These are phyloP conservation scores for Meteorus cinctellus DNA, from an alignment of 2,888 invertebrate species.

Conservation along the genomic window DNA sequence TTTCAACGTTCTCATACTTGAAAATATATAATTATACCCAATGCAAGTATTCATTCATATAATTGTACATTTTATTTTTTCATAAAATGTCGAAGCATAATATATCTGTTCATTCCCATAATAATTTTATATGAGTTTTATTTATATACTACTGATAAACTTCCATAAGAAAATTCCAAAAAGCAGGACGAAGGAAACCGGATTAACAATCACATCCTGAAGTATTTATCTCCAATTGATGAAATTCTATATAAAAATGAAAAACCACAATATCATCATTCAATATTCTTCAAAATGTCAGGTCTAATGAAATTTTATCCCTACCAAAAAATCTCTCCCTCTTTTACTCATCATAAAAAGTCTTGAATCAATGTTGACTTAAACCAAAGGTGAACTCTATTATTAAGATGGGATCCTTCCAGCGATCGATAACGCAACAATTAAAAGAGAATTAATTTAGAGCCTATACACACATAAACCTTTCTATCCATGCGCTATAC, in stretches of 20 bases:
- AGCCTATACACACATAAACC: not conserved
- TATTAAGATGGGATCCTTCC: slow-evolving; percentile 42
- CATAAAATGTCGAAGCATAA: too few species aligned
- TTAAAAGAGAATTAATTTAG: slow-evolving; percentile 46
- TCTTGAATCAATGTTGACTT: slow-evolving; percentile 45
- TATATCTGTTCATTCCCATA: too few species aligned
- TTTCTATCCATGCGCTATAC: slow-evolving; percentile 17
- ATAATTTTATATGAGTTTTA: too few species aligned
- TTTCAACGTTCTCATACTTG: too few species aligned
- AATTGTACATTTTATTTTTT: too few species aligned
- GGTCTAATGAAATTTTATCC: not conserved
- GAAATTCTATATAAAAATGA: not conserved
- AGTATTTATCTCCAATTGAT: not conserved
- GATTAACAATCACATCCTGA: too few species aligned
- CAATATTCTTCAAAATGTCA: not conserved
- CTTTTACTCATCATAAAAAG: not conserved
- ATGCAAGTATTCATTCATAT: too few species aligned
- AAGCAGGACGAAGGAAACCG: too few species aligned
- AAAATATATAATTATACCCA: too few species aligned
- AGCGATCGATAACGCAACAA: slow-evolving; percentile 43
- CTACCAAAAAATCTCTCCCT: not conserved
- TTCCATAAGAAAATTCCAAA: too few species aligned
- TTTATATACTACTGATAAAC: too few species aligned
- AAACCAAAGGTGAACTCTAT: slow-evolving; percentile 40
- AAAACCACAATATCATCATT: not conserved